Evolutionary conservation across 2,888 invertebrate genomes (phyloP).

Genomic region (Epinotia bilunana): DNA sequence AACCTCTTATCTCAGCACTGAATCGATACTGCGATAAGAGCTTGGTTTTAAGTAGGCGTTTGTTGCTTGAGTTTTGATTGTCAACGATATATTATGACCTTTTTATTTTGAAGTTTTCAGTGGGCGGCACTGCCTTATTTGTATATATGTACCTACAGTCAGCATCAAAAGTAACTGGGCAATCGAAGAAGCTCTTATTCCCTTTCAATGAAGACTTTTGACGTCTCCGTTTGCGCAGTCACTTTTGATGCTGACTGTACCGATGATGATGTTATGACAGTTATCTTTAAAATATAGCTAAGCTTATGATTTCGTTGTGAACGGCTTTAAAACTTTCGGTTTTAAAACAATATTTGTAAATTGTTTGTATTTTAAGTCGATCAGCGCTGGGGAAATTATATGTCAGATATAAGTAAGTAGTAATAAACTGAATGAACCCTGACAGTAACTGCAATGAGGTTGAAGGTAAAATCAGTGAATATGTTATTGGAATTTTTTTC

Average conservation of each 20-base stretch:
- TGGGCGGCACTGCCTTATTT: slow-evolving; percentile 33
- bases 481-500: no score
- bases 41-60: no score
- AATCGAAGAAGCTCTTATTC: no score
- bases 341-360: not conserved
- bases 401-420: no score
- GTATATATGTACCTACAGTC: not conserved
- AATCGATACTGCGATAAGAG: no score
- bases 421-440: not conserved
- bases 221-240: no score
- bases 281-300: slow-evolving; percentile 17
- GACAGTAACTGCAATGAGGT: not conserved
- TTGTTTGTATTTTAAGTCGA: not conserved
- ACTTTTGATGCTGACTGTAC: not conserved
- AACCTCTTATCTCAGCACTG: no score
- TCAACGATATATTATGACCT: not conserved
- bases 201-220: no score
- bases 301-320: slow-evolving; percentile 18
- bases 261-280: slow-evolving; percentile 34
- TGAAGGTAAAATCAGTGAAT: not conserved
- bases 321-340: not conserved
- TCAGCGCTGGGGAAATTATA: not conserved
- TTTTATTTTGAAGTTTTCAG: not conserved
- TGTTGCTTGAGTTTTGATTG: no score
- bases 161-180: no score